Conservation (phyloP, 2,113 vertebrate species). For the Miniopterus natalensis region DNA sequence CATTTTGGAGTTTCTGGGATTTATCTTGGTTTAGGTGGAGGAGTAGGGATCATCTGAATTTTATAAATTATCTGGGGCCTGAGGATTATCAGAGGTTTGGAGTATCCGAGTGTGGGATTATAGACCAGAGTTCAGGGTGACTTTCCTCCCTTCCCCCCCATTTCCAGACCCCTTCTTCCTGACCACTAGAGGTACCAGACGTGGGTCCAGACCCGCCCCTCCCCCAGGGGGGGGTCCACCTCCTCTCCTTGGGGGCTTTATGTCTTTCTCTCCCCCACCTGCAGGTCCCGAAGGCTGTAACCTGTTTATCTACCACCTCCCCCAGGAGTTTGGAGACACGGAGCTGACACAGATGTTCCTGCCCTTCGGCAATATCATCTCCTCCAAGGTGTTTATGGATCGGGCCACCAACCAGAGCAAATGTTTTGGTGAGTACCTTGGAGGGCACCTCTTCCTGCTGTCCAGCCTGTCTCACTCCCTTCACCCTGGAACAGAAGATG, state of each 20-base stretch:
- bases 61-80: not conserved
- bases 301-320: constrained; percentile 99
- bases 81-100: not conserved
- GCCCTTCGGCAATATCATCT: constrained; percentile 98
- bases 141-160: not conserved
- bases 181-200: not conserved
- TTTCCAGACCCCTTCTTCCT: not conserved
- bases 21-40: not conserved
- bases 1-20: not conserved
- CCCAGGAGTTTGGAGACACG: constrained; percentile 99
- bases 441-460: fast-evolving
- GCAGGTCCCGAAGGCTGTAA: constrained; percentile 99
- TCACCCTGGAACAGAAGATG: fast-evolving
- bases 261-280: constrained; percentile 80
- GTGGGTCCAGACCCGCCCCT: constrained; percentile 55
- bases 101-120: not conserved
- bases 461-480: fast-evolving
- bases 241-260: constrained; percentile 81
- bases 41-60: not conserved
- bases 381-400: constrained; percentile 99
- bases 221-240: constrained; percentile 59
- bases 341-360: constrained; percentile 99
- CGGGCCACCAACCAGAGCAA: constrained; percentile 99
- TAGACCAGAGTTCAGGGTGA: fast-evolving
- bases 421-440: constrained; percentile 94